These are phyloP conservation scores for Junonia oenone DNA, from an alignment of 2,888 invertebrate genomes.

Conservation along the genomic window DNA sequence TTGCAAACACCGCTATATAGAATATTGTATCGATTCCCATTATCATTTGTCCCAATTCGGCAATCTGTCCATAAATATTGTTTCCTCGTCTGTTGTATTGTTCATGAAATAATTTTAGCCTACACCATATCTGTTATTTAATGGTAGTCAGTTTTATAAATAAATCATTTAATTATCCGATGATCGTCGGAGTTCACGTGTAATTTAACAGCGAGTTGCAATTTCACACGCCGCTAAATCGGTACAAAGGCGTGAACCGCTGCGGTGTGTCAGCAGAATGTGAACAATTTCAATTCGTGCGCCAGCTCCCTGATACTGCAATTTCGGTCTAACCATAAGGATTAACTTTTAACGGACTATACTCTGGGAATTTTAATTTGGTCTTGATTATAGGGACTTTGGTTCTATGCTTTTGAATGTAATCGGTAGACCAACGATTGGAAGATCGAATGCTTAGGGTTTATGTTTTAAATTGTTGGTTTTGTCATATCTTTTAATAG, in stretches of 20 bases:
- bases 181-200: not conserved
- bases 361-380: not conserved
- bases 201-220: not conserved
- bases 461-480: not conserved
- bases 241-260: not conserved
- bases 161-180: not conserved
- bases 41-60: not conserved
- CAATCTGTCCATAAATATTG: not conserved
- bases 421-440: too few relatives aligned
- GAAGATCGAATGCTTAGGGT: not conserved
- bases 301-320: not conserved
- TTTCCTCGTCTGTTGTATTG: not conserved
- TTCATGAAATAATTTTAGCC: not conserved
- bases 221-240: not conserved
- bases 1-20: slow-evolving; percentile 4
- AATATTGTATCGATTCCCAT: not conserved
- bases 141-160: not conserved
- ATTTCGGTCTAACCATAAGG: not conserved
- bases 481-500: not conserved
- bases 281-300: not conserved
- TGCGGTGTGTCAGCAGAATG: not conserved
- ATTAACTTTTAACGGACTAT: not conserved
- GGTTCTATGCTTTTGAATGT: too few relatives aligned
- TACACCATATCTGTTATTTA: not conserved
- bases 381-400: too few relatives aligned